Evolutionary conservation across 2,113 vertebrate species (phyloP).

Genomic region (Boulengeromyrus knoepffleri): DNA sequence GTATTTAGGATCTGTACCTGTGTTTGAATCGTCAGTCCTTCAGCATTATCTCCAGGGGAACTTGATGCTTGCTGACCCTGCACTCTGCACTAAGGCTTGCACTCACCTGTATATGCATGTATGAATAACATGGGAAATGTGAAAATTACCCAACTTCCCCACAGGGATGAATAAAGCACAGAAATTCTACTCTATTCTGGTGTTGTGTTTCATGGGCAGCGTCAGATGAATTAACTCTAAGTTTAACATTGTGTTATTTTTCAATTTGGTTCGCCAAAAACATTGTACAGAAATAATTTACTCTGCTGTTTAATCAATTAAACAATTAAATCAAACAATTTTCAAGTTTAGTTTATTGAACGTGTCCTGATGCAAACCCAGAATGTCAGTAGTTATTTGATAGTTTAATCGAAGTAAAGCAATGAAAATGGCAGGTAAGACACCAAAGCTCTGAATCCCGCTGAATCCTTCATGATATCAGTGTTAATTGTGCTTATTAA

Average conservation of each 20-base stretch:
- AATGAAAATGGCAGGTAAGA: neutral
- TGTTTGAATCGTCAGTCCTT: neutral
- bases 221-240: neutral
- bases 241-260: neutral
- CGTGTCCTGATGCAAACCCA: too few species aligned
- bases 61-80: neutral
- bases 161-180: neutral
- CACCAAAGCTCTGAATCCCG: neutral
- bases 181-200: neutral
- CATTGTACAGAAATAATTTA: neutral
- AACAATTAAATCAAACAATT: too few species aligned
- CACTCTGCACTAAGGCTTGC: neutral
- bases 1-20: neutral
- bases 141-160: neutral
- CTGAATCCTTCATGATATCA: neutral
- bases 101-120: neutral
- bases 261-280: neutral
- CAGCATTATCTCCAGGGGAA: neutral
- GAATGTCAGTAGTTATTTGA: neutral
- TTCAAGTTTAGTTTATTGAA: too few species aligned
- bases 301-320: too few species aligned
- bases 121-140: neutral
- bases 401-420: neutral
- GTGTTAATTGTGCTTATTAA: neutral
- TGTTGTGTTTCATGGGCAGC: neutral